Base-by-base conservation (phyloP, 2,113 vertebrate species). In the Abramis brama region DNA sequence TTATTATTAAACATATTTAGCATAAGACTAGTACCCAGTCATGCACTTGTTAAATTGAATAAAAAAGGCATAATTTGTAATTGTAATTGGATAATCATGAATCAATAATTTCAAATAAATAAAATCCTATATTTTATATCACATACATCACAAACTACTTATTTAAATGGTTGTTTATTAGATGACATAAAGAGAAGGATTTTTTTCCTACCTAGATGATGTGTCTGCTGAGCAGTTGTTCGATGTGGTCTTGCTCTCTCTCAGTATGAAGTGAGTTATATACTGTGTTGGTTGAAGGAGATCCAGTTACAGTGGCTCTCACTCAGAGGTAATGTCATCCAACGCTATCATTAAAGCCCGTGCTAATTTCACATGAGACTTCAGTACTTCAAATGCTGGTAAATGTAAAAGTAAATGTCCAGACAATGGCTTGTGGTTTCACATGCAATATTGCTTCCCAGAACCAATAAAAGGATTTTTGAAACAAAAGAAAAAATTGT, bases 271-370 rank as follows among this genome's bases (percentile, higher is more conserved):
- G 68, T 43, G 27, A 77, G 86, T 87, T 91, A 82, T 89, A 89
- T 85, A 88, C 62, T 45, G 73, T 62, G 81, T 55, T 50, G 68
- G 76, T 45, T 64, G 45, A 77, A 52, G 79, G 79, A 68, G 78
- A 86, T 90, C 88, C 79, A 75, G 75, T 91, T 91, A 87, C 90
- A 86, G 36, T 12, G 23, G 59, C 83, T 86, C 60, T 79, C 45
- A 79, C 85, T 39, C 59, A 33, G 78, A 79, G 71, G 43, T 66
- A 79, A 75, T 84, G 45, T 50, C 85, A 85, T 80, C 82, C 73
- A 33, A 79, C 83, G 64, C 55, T 55, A 83, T 79, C 74, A 52
- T 78, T 55, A 82, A 74, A 60, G 25, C 43, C 60, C 21, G 76
- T 57, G 43, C 66, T 82, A 77, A 85, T 87, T 78, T 73, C 71